A percentile compares a stretch with the other conserved stretches of the same genome.
Evolutionary conservation across 2,113 vertebrate genomes (phyloP).

Genomic region (Eulemur macaco): DNA sequence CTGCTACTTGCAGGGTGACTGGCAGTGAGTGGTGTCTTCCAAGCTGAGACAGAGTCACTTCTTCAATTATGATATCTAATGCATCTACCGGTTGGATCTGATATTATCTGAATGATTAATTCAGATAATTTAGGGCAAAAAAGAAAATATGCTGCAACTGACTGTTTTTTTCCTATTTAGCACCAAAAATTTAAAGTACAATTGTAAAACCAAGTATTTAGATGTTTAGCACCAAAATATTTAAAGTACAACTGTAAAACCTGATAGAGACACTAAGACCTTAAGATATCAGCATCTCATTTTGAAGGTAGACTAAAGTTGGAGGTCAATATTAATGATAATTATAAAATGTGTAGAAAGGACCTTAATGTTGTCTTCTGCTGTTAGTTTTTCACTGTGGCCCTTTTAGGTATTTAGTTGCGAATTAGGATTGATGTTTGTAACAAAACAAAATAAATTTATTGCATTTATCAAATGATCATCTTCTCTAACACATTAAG

Average conservation of each 20-base stretch:
- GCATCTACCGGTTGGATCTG: not conserved
- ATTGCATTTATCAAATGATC: not conserved
- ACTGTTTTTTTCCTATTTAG: not conserved
- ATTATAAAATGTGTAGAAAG: not conserved
- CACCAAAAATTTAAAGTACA: not conserved
- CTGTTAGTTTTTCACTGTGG: not conserved
- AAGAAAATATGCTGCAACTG: not conserved
- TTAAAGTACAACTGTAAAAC: not conserved
- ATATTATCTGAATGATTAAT: not conserved
- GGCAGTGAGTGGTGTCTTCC: not conserved
- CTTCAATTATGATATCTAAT: not conserved
- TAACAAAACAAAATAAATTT: constrained; percentile 5
- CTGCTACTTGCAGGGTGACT: fast-evolving
- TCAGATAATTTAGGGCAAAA: not conserved
- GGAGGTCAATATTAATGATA: not conserved
- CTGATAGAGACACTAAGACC: fast-evolving
- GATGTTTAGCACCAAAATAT: not conserved
- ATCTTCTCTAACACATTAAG: not conserved
- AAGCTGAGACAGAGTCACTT: not conserved
- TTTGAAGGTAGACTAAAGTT: not conserved
- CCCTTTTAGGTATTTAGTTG: not conserved
- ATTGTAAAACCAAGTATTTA: not conserved
- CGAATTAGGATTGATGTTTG: not conserved
- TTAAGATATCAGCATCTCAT: not conserved
- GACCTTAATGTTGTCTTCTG: not conserved